Percentiles rank a stretch among this genome's conserved stretches.
phyloP scores from a whole-genome alignment of 1,140 invertebrate species.

The Asobara japonica region DNA sequence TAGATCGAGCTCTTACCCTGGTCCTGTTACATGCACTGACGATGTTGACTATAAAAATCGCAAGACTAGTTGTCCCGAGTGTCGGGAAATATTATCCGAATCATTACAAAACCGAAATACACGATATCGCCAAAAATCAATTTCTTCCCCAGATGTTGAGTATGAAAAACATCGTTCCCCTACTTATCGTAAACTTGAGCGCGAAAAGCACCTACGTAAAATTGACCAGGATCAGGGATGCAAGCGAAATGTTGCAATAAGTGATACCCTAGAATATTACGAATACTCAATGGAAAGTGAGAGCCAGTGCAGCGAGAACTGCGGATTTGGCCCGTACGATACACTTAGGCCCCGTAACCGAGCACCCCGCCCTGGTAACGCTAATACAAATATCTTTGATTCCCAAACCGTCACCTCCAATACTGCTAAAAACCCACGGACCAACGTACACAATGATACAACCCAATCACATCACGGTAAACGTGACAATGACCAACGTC shows the following conservation, averaged over 20 bases:
- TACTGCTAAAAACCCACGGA: constrained; percentile 64
- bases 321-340: constrained; percentile 67
- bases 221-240: constrained; percentile 48
- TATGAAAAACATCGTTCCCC: constrained; percentile 22
- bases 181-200: not conserved
- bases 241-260: constrained; percentile 66
- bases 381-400: constrained; percentile 68
- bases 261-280: constrained; percentile 65
- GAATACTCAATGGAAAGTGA: constrained; percentile 67
- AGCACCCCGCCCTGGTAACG: constrained; percentile 66
- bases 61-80: constrained; percentile 58
- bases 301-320: constrained; percentile 67
- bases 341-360: constrained; percentile 65
- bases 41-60: constrained; percentile 45
- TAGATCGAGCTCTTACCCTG: constrained; percentile 33
- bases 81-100: constrained; percentile 19
- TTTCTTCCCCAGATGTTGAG: not conserved
- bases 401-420: constrained; percentile 67
- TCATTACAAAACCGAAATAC: not conserved
- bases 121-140: not conserved
- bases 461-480: constrained; percentile 27
- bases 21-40: constrained; percentile 9
- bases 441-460: constrained; percentile 49
- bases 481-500: constrained; percentile 36
- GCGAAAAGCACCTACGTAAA: not conserved